Percentiles rank a stretch among this genome's conserved stretches.
These are phyloP conservation scores for Nezara viridula DNA, from an alignment of 2,888 invertebrate species.

Conservation along the genomic window DNA sequence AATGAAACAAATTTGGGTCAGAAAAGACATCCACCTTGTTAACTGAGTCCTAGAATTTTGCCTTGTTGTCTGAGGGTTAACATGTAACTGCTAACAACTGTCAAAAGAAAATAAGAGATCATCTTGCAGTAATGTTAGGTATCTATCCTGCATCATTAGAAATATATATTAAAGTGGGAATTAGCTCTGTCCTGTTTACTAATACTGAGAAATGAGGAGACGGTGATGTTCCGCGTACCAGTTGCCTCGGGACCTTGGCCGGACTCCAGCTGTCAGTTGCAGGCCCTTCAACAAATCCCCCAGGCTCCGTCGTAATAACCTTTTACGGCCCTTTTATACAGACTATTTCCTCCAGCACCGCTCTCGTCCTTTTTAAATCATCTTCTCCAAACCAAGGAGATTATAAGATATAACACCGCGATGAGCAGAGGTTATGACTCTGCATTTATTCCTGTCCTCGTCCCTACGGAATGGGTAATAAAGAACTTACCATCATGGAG, in stretches of 20 bases:
- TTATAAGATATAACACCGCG: neutral
- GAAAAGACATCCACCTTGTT: no score
- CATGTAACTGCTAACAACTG: no score
- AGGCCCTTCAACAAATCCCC: slow-evolving; percentile 40
- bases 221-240: neutral
- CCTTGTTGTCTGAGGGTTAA: no score
- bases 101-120: no score
- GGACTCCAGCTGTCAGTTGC: slow-evolving; percentile 29
- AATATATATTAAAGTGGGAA: no score
- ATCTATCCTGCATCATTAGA: no score
- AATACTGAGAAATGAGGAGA: neutral
- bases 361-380: slow-evolving; percentile 14
- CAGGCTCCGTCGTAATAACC: neutral
- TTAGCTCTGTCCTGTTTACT: neutral
- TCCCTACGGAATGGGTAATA: neutral
- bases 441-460: neutral
- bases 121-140: no score
- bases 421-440: slow-evolving; percentile 12
- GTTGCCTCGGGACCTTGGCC: slow-evolving; percentile 21
- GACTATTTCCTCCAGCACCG: slow-evolving; percentile 35
- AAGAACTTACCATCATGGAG: neutral
- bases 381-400: slow-evolving; percentile 13
- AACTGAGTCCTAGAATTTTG: no score
- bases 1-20: no score
- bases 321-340: slow-evolving; percentile 45